Evolutionary conservation across 2,888 invertebrate species (phyloP).

Genomic region (Catocala fraxini): DNA sequence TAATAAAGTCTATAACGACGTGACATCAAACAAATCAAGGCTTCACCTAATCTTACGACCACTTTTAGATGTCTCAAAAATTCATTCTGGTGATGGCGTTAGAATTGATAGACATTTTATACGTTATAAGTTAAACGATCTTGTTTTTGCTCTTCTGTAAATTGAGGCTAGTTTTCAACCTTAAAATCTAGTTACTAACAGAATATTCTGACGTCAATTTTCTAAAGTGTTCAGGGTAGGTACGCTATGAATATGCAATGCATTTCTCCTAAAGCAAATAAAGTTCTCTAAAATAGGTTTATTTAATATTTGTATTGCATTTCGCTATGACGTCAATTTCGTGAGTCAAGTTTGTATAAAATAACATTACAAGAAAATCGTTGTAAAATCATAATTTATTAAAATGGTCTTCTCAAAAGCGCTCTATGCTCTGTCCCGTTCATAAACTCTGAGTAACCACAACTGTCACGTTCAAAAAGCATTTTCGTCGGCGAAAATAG

Average conservation of each 20-base stretch:
- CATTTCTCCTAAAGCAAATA: slow-evolving; percentile 21
- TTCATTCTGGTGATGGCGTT: slow-evolving; percentile 36
- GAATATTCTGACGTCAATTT: slow-evolving; percentile 33
- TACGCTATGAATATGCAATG: slow-evolving; percentile 17
- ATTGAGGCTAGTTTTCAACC: slow-evolving; percentile 21
- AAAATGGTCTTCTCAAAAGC: slow-evolving; percentile 35
- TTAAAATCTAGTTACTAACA: slow-evolving; percentile 18
- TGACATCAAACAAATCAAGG: slow-evolving; percentile 60
- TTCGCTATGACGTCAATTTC: slow-evolving; percentile 12
- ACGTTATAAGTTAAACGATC: slow-evolving; percentile 27
- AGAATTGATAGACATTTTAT: slow-evolving; percentile 43
- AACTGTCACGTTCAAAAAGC: slow-evolving; percentile 56
- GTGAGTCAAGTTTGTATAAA: slow-evolving; percentile 14
- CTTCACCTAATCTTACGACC: slow-evolving; percentile 58
- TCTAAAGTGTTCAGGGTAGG: slow-evolving; percentile 11
- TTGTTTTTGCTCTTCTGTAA: slow-evolving; percentile 28
- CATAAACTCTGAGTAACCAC: slow-evolving; percentile 52
- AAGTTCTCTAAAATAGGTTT: slow-evolving; percentile 11
- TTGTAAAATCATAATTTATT: slow-evolving; percentile 33
- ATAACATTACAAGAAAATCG: slow-evolving; percentile 19
- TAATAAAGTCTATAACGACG: slow-evolving; percentile 60
- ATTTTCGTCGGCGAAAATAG: slow-evolving; percentile 56
- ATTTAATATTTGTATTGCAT: slow-evolving; percentile 11
- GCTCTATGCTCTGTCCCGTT: slow-evolving; percentile 25
- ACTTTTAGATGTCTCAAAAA: slow-evolving; percentile 47